Base-by-base conservation (phyloP, 2,113 vertebrate genomes). In the Ctenomys sociabilis region DNA sequence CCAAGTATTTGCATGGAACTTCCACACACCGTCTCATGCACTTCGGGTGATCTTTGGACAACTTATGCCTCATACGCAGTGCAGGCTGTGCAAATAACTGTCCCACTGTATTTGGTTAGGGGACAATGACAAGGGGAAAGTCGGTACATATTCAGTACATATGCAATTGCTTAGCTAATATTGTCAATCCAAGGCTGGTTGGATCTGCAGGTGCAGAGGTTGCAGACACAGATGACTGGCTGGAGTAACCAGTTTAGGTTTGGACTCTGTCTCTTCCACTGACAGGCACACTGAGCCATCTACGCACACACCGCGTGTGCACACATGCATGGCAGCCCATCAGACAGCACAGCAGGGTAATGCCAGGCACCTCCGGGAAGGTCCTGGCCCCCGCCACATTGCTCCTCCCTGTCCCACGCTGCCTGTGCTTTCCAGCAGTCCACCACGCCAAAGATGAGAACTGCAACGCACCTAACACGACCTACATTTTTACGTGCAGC, bases 351-450 rank as follows among this genome's bases (percentile, higher is more conserved):
- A 59, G 6, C 12, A 37, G 37, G 40, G 3, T 19, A 28, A 32
- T 14, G 26, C 63, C 30, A 22, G 19, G 49, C 35, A n/a, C 35
- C 75, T 96, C 91, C 95, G 97, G 32, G 40, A 95, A 85, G 43
- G 82, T 87, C 77, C 89, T 95, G 95, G 93, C 81, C 95, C 90
- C 85, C 57, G 78, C 80, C 59, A 87, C 86, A 85, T 85, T 95
- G 91, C 88, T 93, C 0, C 43, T 45, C 32, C 66, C 35, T 52
- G 70, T 85, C 54, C 59, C 64, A 85, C 32, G 59, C 59, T 22
- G 68, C 70, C n/a, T 75, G 70, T 52, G 61, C 78, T 61, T 78
- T 72, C 49, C 94, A 30, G 1, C 30, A 4, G 64, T 22, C 37
- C 91, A 72, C 37, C 2, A 64, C 92, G 94, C 59, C 49, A 30